Evolutionary conservation across 1,140 invertebrate genomes (phyloP).

Genomic region (Sycophaga agraensis): DNA sequence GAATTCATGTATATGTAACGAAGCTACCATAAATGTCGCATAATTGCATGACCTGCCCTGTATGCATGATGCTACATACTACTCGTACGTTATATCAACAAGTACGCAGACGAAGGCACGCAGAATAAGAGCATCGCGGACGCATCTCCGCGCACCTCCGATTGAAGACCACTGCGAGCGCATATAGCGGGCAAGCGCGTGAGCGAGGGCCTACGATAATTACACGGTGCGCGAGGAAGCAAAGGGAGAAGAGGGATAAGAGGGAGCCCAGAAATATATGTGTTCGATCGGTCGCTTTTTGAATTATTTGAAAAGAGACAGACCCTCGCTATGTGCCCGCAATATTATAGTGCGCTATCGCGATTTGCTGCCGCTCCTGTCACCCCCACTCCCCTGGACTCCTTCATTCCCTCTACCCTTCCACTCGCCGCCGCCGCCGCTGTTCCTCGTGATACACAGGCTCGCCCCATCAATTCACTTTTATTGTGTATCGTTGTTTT

Average conservation of each 20-base stretch:
- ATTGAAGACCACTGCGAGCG: conserved; percentile 35
- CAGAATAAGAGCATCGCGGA: neutral
- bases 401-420: conserved; percentile 4
- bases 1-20: too few relatives aligned
- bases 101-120: too few relatives aligned
- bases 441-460: conserved; percentile 20
- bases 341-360: conserved; percentile 56
- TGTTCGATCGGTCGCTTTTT: conserved; percentile 59
- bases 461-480: conserved; percentile 24
- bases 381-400: conserved; percentile 25
- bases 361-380: conserved; percentile 40
- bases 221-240: conserved; percentile 54
- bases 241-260: conserved; percentile 26
- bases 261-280: conserved; percentile 54
- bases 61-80: too few relatives aligned
- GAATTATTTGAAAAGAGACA: conserved; percentile 61
- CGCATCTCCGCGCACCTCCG: conserved; percentile 23
- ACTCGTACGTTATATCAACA: too few relatives aligned
- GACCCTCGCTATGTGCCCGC: conserved; percentile 44
- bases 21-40: too few relatives aligned
- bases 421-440: neutral
- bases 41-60: too few relatives aligned
- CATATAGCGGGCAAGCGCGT: conserved; percentile 31
- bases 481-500: conserved; percentile 23
- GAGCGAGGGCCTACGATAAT: conserved; percentile 55